Evolutionary conservation across 2,888 invertebrate genomes (phyloP), one percentile per base, ranked within the genome.

Genomic region (Chrysotoxum bicinctum): DNA sequence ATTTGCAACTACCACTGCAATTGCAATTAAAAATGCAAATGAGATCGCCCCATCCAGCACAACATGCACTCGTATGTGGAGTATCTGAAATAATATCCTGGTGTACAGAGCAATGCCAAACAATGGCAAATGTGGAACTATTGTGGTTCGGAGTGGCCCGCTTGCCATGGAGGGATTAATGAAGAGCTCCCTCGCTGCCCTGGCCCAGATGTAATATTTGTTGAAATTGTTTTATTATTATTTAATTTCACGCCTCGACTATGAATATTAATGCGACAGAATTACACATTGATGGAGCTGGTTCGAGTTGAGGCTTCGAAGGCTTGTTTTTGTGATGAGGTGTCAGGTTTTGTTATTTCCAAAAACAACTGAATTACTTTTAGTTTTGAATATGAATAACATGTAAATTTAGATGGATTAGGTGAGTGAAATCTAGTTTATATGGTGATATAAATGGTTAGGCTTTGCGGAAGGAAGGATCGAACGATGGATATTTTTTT

Each of bases 21-120:
- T 80, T 72, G 62, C 80, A 85, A 81, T 85, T 85, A 85, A 85
- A 85, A 80, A 81, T 85, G 85, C 77, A 85, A 85, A 85, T 85
- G 76, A 85, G 62, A 62, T 23, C 19, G 5, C 10, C 50, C 10
- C 50, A 35, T 50, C 21, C 26, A 37, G 37, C 12, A 26, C 35
- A 50, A 2, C 8, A n/a, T 16, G 1, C 2, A 4, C 5, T 4
- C 2, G 26, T 35, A 26, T 35, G 35, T 35, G 21, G 26, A 21
- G 35, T 43, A 40, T 66, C 21, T 23, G 50, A 23, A 48, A 66
- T 66, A 50, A 40, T 54, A 50, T 43, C 48, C 69, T 30, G 16
- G 16, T 14, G 1, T 0, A 23, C 14, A 50, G 12, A 54, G 64
- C 23, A 35, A 10, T 50, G n/a, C 45, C 21, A 32, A 48, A 68